These are phyloP conservation scores for Alca torda DNA, from an alignment of 2,797 vertebrate genomes.

Conservation along the genomic window DNA sequence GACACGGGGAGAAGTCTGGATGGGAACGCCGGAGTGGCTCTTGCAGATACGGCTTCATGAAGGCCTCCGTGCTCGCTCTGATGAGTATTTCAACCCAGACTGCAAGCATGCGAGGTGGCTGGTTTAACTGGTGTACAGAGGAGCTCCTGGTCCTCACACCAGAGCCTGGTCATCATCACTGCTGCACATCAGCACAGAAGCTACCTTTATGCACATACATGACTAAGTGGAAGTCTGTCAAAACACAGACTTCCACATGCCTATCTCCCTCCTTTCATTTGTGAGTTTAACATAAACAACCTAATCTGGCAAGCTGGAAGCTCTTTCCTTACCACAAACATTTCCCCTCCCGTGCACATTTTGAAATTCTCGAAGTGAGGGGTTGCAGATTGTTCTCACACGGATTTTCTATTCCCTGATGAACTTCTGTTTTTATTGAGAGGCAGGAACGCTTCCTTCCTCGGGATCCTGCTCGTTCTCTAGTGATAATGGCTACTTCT, in stretches of 20 bases:
- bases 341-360: background rate
- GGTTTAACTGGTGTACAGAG: background rate
- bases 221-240: background rate
- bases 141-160: rapidly evolving
- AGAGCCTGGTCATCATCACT: background rate
- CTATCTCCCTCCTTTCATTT: background rate
- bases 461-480: background rate
- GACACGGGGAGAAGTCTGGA: background rate
- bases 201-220: background rate
- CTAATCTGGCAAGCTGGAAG: background rate
- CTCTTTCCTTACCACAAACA: background rate
- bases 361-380: background rate
- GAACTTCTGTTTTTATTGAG: background rate
- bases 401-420: background rate
- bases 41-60: background rate
- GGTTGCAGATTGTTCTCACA: background rate
- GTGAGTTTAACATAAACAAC: background rate
- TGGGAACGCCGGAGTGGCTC: background rate
- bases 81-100: background rate
- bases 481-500: background rate
- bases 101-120: rapidly evolving
- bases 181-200: background rate
- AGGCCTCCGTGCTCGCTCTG: background rate
- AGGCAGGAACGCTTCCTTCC: background rate
- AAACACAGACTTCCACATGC: background rate